phyloP scores from a whole-genome alignment of 2,888 invertebrate genomes.

The Tanytarsus gracilentus region DNA sequence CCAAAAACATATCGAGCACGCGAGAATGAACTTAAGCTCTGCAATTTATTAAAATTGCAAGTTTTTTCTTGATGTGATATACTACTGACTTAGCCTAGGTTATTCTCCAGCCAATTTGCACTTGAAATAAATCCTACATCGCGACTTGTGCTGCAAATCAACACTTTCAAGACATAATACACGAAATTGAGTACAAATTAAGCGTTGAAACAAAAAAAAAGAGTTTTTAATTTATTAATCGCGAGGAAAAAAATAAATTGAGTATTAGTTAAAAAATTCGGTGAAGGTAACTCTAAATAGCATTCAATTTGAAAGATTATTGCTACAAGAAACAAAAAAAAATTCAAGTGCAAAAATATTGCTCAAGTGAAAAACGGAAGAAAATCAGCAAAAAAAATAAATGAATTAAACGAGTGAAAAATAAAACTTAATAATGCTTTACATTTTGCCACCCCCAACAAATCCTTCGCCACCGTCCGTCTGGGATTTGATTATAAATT shows the following conservation, averaged over 20 bases:
- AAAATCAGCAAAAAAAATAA: neutral
- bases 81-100: neutral
- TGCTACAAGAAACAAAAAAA: neutral
- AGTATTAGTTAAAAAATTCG: neutral
- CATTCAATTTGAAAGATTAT: neutral
- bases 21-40: too few relatives aligned
- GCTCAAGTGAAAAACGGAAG: neutral
- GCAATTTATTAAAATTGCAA: too few relatives aligned
- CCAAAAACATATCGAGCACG: neutral
- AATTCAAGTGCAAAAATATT: neutral
- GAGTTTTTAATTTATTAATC: neutral
- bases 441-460: slow-evolving; percentile 32
- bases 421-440: slow-evolving; percentile 30
- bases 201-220: slow-evolving; percentile 9
- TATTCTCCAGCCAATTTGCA: slow-evolving; percentile 11
- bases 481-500: slow-evolving; percentile 31
- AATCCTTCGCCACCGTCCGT: slow-evolving; percentile 32
- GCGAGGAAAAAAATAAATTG: neutral
- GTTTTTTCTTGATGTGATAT: slow-evolving; percentile 12
- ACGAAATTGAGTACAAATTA: slow-evolving; percentile 18
- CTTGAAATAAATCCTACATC: slow-evolving; percentile 26
- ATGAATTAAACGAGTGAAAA: neutral
- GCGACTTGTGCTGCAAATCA: neutral
- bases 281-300: neutral
- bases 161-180: slow-evolving; percentile 2